These are phyloP conservation scores for Agrotis puta DNA, from an alignment of 2,888 invertebrate genomes.

Conservation along the genomic window DNA sequence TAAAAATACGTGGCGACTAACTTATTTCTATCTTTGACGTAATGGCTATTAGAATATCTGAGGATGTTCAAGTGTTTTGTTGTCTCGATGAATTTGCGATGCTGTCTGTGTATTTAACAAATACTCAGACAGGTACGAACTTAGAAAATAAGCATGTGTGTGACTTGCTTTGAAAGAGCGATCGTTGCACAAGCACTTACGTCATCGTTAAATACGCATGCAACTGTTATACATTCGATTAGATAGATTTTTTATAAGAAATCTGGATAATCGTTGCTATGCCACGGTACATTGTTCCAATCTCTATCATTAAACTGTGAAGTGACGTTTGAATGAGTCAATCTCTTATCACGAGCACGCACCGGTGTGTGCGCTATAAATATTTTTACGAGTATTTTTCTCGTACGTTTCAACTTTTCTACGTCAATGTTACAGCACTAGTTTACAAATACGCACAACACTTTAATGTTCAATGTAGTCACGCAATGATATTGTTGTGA, in stretches of 20 bases:
- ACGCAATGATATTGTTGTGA: slow-evolving; percentile 56
- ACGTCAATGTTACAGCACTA: slow-evolving; percentile 67
- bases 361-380: slow-evolving; percentile 56
- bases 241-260: slow-evolving; percentile 9
- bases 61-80: slow-evolving; percentile 1
- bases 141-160: slow-evolving; percentile 11
- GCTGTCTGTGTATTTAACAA: background rate
- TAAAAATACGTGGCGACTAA: slow-evolving; percentile 39
- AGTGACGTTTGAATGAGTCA: slow-evolving; percentile 72
- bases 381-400: slow-evolving; percentile 65
- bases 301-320: slow-evolving; percentile 54
- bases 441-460: slow-evolving; percentile 55
- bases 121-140: background rate
- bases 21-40: slow-evolving; percentile 34
- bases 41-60: slow-evolving; percentile 17
- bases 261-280: slow-evolving; percentile 41
- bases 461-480: slow-evolving; percentile 48
- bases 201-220: slow-evolving; percentile 12
- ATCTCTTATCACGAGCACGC: slow-evolving; percentile 68
- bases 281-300: slow-evolving; percentile 41
- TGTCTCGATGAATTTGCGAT: background rate
- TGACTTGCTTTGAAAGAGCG: background rate
- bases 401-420: slow-evolving; percentile 24
- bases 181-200: background rate
- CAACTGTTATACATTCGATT: slow-evolving; percentile 4